These are phyloP conservation scores for Plecturocebus donacophilus DNA, from an alignment of 2,113 vertebrate species.

Conservation along the genomic window DNA sequence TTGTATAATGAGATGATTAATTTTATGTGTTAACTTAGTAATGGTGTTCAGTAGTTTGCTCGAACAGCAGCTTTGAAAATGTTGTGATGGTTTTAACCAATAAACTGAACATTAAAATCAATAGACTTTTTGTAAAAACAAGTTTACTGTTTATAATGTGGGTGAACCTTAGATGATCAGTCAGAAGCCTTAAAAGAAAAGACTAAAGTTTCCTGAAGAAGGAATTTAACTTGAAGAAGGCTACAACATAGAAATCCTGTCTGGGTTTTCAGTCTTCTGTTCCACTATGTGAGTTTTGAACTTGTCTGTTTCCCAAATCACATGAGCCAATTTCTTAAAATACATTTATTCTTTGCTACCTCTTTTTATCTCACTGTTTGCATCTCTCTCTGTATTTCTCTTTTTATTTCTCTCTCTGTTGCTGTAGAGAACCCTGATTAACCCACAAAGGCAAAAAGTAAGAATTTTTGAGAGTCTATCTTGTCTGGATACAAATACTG, in stretches of 20 bases:
- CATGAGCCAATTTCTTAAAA: background rate
- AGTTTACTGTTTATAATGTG: background rate
- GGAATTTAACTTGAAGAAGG: background rate
- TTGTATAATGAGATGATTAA: background rate
- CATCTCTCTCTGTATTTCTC: background rate
- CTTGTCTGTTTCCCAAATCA: background rate
- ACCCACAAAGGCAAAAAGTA: background rate
- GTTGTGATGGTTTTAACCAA: background rate
- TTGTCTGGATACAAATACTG: background rate
- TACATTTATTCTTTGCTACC: background rate
- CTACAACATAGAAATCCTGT: background rate
- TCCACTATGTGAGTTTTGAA: accelerated
- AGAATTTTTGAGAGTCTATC: accelerated
- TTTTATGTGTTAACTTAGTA: background rate
- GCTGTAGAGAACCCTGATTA: background rate
- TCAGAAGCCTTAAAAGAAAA: background rate
- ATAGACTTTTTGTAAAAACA: background rate
- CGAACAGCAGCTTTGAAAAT: background rate
- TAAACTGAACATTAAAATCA: background rate
- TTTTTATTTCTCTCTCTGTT: background rate
- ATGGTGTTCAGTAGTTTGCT: background rate
- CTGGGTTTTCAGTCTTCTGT: background rate
- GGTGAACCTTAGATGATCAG: background rate
- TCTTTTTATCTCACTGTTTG: background rate
- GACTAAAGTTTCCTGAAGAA: background rate